Conservation (phyloP, 2,797 vertebrate species). For the Eremophila alpestris region DNA sequence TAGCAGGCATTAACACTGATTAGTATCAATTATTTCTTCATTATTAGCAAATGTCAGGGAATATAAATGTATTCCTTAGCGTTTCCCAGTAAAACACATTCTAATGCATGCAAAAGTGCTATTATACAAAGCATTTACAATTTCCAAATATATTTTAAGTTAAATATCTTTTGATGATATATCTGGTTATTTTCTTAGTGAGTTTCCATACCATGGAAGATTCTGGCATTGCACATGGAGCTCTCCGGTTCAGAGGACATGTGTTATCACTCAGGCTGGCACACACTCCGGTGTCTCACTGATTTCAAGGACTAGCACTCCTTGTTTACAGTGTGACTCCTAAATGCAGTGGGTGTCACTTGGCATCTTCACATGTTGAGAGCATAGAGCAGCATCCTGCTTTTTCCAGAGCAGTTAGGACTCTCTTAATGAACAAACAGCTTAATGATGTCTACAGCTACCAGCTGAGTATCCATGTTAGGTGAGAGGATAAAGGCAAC, state of each 20-base stretch:
- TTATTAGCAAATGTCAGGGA: conserved; percentile 4
- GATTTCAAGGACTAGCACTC: not conserved
- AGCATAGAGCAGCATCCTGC: not conserved
- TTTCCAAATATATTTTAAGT: not conserved
- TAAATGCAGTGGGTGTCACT: not conserved
- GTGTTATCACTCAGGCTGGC: not conserved
- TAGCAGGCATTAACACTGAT: not conserved
- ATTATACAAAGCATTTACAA: not conserved
- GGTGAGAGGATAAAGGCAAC: not conserved
- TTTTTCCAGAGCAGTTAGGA: not conserved
- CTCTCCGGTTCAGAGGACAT: not conserved
- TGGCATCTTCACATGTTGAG: not conserved
- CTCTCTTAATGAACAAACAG: not conserved
- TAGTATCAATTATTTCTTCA: conserved; percentile 6
- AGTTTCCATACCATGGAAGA: not conserved
- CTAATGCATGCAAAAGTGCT: not conserved
- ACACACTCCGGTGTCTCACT: not conserved
- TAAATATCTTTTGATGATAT: not conserved
- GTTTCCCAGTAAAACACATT: not conserved
- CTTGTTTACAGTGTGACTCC: not conserved
- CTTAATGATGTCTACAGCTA: not conserved
- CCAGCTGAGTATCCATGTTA: not conserved
- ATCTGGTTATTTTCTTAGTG: not conserved
- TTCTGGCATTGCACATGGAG: not conserved
- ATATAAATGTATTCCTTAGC: not conserved